These are phyloP conservation scores for Pterobdella sp. DNA, from an alignment of 2,888 invertebrate genomes.

Conservation along the genomic window DNA sequence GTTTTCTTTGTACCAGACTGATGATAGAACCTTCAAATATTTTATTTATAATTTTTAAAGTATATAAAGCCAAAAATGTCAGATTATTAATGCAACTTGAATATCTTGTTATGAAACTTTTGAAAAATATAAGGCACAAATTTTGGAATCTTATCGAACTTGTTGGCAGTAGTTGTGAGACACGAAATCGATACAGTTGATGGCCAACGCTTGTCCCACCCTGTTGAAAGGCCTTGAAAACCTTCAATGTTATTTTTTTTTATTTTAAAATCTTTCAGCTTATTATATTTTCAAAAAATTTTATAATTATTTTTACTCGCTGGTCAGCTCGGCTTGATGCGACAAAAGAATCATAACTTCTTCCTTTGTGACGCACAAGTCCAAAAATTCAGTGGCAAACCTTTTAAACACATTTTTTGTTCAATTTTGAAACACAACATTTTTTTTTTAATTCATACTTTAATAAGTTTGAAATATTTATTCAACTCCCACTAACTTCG, in stretches of 20 bases:
- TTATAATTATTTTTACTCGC: no score
- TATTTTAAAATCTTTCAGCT: no score
- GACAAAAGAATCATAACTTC: constrained; percentile 12
- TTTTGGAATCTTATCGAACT: not conserved
- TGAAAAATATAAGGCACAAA: not conserved
- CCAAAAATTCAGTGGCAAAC: not conserved
- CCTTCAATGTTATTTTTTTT: no score
- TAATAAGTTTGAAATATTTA: not conserved
- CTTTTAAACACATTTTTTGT: no score
- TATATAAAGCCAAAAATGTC: no score
- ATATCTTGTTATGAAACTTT: not conserved
- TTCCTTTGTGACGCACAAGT: not conserved
- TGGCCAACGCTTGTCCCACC: constrained; percentile 15
- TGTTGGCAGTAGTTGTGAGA: constrained; percentile 18
- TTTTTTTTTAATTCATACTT: not conserved
- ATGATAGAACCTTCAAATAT: no score
- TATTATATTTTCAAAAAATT: no score
- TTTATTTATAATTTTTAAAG: no score
- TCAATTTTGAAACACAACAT: no score
- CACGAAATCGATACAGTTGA: constrained; percentile 5
- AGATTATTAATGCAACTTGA: no score
- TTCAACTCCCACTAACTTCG: constrained; percentile 4
- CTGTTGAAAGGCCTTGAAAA: constrained; percentile 11
- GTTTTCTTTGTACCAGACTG: no score
- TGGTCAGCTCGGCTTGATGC: constrained; percentile 4